Conservation (phyloP, 2,888 invertebrate genomes). For the Pyralis farinalis region DNA sequence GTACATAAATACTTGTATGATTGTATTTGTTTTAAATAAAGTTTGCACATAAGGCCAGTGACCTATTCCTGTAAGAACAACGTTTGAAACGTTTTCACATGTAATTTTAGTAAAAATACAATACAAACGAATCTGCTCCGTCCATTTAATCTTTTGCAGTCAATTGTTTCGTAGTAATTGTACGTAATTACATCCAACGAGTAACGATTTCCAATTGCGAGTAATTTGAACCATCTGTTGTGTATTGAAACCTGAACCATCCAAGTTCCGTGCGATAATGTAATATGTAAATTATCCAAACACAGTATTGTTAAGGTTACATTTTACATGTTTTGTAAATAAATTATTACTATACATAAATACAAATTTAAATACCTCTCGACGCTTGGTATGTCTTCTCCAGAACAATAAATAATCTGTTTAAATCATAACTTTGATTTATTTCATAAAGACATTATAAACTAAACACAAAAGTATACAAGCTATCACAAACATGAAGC, state of each 20-base stretch:
- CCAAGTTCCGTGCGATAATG: constrained; percentile 26
- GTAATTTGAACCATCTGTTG: constrained; percentile 11
- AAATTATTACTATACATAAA: constrained; percentile 30
- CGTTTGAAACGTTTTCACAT: constrained; percentile 29
- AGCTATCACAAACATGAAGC: constrained; percentile 8
- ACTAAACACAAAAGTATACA: constrained; percentile 4
- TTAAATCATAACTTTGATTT: constrained; percentile 7
- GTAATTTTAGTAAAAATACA: constrained; percentile 35
- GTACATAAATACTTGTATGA: no score
- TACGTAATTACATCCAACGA: constrained; percentile 7
- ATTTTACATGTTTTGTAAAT: constrained; percentile 50
- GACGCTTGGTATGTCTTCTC: constrained; percentile 31
- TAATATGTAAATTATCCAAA: constrained; percentile 26
- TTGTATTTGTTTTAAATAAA: neutral
- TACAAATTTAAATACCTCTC: constrained; percentile 48
- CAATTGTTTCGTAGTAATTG: constrained; percentile 22
- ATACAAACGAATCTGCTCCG: constrained; percentile 65
- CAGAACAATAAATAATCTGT: constrained; percentile 20
- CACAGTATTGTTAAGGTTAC: constrained; percentile 46
- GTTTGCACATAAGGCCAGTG: neutral
- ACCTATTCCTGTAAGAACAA: neutral
- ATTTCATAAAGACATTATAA: constrained; percentile 7
- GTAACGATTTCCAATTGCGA: constrained; percentile 4
- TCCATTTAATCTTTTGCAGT: constrained; percentile 50
- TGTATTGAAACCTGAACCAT: constrained; percentile 26